Conservation (phyloP, 2,797 vertebrate species). For the Euthynnus affinis region DNA sequence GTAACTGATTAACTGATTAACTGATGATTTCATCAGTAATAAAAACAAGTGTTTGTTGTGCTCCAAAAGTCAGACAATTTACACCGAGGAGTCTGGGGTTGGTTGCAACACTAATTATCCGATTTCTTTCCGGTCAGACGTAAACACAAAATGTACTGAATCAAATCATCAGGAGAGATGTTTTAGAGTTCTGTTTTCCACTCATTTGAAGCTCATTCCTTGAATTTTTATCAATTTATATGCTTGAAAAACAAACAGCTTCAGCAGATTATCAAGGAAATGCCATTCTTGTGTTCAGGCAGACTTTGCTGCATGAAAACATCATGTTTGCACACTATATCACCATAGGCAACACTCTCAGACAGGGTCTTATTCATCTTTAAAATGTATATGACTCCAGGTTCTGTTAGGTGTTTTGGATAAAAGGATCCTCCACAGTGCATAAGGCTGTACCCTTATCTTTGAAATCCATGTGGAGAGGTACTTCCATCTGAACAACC, state of each 20-base stretch:
- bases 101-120: too few relatives aligned
- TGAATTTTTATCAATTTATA: neutral
- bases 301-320: neutral
- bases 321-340: constrained; percentile 13
- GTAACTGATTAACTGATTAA: too few relatives aligned
- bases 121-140: neutral
- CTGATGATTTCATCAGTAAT: too few relatives aligned
- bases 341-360: constrained; percentile 2
- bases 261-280: neutral
- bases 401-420: constrained; percentile 49
- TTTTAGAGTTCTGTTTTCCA: neutral
- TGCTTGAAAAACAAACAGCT: neutral
- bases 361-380: constrained; percentile 34
- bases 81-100: too few relatives aligned
- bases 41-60: neutral
- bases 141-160: neutral
- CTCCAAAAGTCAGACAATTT: too few relatives aligned
- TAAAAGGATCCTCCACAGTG: constrained; percentile 57
- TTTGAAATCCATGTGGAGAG: constrained; percentile 66
- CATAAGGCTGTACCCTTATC: constrained; percentile 56
- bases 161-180: neutral
- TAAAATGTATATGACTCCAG: constrained; percentile 36
- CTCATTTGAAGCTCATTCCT: neutral
- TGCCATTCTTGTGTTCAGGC: neutral
- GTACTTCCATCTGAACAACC: constrained; percentile 54